Base-by-base conservation (phyloP, 2,888 invertebrate species). In the Watsonalla binaria region DNA sequence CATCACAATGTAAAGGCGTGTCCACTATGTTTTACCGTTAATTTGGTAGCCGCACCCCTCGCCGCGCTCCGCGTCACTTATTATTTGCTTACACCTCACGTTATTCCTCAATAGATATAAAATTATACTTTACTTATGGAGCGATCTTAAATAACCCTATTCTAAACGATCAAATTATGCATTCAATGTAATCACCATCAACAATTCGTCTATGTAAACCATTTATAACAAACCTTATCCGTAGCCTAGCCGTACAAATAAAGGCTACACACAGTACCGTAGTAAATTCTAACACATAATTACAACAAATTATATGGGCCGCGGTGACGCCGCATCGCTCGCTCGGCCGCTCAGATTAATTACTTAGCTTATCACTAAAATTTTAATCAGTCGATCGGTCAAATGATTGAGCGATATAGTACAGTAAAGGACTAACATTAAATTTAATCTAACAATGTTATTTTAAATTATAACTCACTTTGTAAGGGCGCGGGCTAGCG, bases 381-480 rank as follows among this genome's bases (percentile, higher is more conserved):
- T 90, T 90, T 90, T 90, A 90, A 89, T 90, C 90, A 90, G 90
- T 90, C 90, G 89, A 90, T 90, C 90, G 90, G 86, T 90, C 90
- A 90, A 90, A 86, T 82, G 86, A 88, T 90, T 90, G 90, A 90
- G 89, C 90, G 90, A 90, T 90, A 88, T 87, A 89, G 86, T 89
- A 89, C 87, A 90, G 89, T 89, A 89, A 87, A 87, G 83, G 89
- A 90, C 90, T 90, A 90, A 90, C 79, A 90, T 90, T 90, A 90
- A 89, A 89, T 90, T 90, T 90, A 90, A 90, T 90, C 90, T 90
- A 90, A 88, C 88, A 89, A 81, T 88, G 87, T 89, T 88, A 89
- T 83, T 87, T 88, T 88, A 90, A 90, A 90, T 88, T 83, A 90
- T 89, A 90, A 90, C 80, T 88, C 89, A 88, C 83, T 83, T 85